A percentile compares a stretch with the other conserved stretches of the same genome.
Evolutionary conservation across 2,113 vertebrate genomes (phyloP).

Genomic region (Coregonus clupeaformis): DNA sequence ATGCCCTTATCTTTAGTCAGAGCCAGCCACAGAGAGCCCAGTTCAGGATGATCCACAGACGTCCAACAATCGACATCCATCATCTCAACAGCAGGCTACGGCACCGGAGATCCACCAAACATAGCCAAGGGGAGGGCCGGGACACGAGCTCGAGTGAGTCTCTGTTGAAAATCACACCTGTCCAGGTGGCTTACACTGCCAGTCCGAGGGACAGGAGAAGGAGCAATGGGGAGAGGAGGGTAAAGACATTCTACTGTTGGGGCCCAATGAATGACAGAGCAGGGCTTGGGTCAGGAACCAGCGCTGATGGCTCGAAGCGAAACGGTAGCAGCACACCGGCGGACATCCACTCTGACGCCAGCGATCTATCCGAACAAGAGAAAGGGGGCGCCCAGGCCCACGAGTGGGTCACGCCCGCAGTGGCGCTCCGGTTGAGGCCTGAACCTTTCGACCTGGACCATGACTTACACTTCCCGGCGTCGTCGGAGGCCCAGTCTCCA

Average conservation of each 20-base stretch:
- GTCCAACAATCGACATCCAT: constrained; percentile 18
- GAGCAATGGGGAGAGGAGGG: neutral
- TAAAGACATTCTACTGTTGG: neutral
- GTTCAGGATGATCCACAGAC: constrained; percentile 21
- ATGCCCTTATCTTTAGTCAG: constrained; percentile 21
- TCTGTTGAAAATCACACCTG: constrained; percentile 19
- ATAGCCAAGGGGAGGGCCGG: neutral
- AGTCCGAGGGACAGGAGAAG: neutral
- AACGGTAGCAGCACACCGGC: neutral
- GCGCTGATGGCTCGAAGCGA: neutral
- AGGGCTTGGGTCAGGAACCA: neutral
- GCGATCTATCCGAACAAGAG: constrained; percentile 45
- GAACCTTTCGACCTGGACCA: constrained; percentile 29
- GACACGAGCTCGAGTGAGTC: neutral
- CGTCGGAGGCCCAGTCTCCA: neutral
- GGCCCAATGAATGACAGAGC: neutral
- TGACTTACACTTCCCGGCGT: constrained; percentile 3
- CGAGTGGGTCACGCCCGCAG: constrained; percentile 2
- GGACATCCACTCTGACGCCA: constrained; percentile 22
- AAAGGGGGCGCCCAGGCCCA: constrained; percentile 8
- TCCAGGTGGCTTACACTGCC: neutral
- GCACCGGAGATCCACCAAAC: neutral
- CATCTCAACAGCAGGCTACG: neutral
- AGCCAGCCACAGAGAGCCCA: constrained; percentile 13
- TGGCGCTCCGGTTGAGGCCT: constrained; percentile 34